Evolutionary conservation across 2,797 vertebrate species (phyloP).

Genomic region (Paramormyrops hopkinsi): DNA sequence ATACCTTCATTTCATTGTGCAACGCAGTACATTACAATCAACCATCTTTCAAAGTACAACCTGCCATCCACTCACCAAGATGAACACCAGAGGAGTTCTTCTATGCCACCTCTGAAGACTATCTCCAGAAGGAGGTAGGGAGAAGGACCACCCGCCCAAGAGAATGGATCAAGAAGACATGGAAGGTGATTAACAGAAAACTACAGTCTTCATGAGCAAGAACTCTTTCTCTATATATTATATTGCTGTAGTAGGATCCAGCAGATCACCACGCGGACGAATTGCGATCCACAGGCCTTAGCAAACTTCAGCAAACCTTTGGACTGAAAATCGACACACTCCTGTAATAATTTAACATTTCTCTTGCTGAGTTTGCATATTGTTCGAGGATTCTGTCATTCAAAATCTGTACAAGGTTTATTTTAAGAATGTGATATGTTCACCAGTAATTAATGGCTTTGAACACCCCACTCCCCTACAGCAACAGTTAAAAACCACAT

Average conservation of each 20-base stretch:
- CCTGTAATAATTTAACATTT: conserved; percentile 35
- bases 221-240: conserved; percentile 9
- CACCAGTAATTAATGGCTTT: conserved; percentile 60
- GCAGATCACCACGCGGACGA: not conserved
- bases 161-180: not conserved
- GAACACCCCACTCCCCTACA: conserved; percentile 49
- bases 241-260: conserved; percentile 32
- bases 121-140: not conserved
- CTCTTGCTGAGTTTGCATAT: conserved; percentile 48
- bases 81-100: not conserved
- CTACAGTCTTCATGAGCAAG: not conserved
- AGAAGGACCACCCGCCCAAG: not conserved
- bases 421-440: conserved; percentile 62
- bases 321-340: conserved; percentile 30
- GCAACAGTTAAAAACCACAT: conserved; percentile 43
- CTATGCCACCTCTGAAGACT: not conserved
- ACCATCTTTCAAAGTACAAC: conserved; percentile 31
- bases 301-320: conserved; percentile 20
- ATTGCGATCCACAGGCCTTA: conserved; percentile 31
- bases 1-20: conserved; percentile 49
- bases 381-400: conserved; percentile 42
- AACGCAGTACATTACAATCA: conserved; percentile 26
- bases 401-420: conserved; percentile 45
- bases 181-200: not conserved
- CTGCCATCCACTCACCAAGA: conserved; percentile 39